Evolutionary conservation across 2,113 vertebrate species (phyloP).

Genomic region (Thunnus thynnus): DNA sequence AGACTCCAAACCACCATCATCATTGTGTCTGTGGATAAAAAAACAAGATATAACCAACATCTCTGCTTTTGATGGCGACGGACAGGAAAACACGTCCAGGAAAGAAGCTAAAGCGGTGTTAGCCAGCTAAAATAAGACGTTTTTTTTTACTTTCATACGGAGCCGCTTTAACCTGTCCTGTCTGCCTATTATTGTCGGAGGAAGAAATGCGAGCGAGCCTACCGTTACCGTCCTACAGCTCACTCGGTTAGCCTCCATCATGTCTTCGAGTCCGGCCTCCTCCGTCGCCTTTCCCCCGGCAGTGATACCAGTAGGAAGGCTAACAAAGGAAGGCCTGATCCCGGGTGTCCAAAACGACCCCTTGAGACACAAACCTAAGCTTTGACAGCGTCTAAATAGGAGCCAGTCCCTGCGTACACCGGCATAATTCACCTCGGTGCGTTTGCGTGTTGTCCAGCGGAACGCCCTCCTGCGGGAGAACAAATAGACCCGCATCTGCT

Average conservation of each 20-base stretch:
- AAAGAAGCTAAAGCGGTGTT: background rate
- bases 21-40: constrained; percentile 38
- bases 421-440: constrained; percentile 31
- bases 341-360: background rate
- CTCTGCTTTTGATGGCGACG: constrained; percentile 31
- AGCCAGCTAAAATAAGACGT: background rate
- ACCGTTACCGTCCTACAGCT: constrained; percentile 62
- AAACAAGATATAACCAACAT: background rate
- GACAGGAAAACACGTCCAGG: background rate
- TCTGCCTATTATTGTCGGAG: constrained; percentile 46
- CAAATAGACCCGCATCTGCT: constrained; percentile 71
- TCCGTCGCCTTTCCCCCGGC: constrained; percentile 55
- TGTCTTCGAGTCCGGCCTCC: constrained; percentile 59
- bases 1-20: constrained; percentile 44
- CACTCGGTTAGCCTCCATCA: constrained; percentile 62
- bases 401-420: constrained; percentile 1
- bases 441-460: constrained; percentile 25
- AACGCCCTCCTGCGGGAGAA: constrained; percentile 76
- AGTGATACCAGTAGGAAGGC: constrained; percentile 42
- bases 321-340: constrained; percentile 29
- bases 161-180: constrained; percentile 1
- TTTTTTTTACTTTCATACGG: no score
- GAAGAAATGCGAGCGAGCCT: constrained; percentile 39
- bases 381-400: constrained; percentile 24
- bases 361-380: background rate